phyloP scores from a whole-genome alignment of 2,797 vertebrate genomes.

The Hypotaenidia okinawae region DNA sequence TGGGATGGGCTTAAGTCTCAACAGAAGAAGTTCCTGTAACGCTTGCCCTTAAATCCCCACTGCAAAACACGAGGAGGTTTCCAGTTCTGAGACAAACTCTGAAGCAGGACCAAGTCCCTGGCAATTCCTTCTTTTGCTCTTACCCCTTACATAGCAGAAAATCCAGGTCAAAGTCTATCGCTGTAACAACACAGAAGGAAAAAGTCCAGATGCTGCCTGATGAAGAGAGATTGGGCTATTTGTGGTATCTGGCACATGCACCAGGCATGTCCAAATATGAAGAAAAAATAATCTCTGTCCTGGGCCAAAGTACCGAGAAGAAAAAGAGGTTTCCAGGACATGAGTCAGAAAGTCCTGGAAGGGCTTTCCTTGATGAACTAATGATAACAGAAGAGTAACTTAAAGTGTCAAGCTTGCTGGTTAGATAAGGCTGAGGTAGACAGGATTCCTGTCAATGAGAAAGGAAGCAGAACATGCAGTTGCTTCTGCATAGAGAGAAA shows the following conservation, averaged over 20 bases:
- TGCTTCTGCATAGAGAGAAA: background rate
- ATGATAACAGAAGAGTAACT: background rate
- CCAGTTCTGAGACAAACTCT: background rate
- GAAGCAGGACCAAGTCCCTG: background rate
- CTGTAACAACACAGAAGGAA: background rate
- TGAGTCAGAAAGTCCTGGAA: background rate
- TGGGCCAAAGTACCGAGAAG: background rate
- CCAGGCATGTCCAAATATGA: slow-evolving; percentile 8
- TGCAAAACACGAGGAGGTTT: background rate
- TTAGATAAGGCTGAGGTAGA: background rate
- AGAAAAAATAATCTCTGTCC: background rate
- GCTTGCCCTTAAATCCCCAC: background rate
- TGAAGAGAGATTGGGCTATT: background rate
- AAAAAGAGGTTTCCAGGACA: background rate
- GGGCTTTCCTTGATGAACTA: background rate
- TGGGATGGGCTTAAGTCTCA: background rate
- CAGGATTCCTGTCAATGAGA: background rate
- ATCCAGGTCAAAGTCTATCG: background rate
- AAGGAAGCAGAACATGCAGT: background rate
- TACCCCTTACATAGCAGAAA: background rate
- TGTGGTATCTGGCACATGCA: background rate
- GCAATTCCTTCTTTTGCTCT: background rate
- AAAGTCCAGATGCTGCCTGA: background rate
- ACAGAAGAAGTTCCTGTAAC: background rate
- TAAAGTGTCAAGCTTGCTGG: background rate